phyloP scores from a whole-genome alignment of 1,140 invertebrate species.

The Tetramorium alpestre region DNA sequence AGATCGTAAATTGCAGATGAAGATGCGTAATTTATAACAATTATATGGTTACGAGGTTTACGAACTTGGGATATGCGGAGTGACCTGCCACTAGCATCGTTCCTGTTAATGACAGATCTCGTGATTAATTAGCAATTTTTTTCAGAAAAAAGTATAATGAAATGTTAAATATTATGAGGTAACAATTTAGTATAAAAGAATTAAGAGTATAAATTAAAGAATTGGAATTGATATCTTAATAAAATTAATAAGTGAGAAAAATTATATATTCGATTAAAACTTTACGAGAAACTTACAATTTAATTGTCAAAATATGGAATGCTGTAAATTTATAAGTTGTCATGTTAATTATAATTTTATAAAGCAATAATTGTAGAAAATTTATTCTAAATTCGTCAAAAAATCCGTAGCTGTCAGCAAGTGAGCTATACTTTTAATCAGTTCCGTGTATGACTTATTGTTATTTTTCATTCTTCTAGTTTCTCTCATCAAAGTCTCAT shows the following conservation, averaged over 20 bases:
- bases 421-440: background rate
- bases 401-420: background rate
- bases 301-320: background rate
- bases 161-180: background rate
- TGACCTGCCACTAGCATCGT: constrained; percentile 15
- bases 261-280: background rate
- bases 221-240: background rate
- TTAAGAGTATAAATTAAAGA: background rate
- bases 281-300: background rate
- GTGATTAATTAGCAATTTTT: background rate
- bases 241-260: background rate
- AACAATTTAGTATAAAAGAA: background rate
- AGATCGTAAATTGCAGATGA: constrained; percentile 51
- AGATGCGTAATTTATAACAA: constrained; percentile 52
- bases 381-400: background rate
- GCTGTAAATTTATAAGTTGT: background rate
- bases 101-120: background rate
- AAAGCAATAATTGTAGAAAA: background rate
- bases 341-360: background rate
- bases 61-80: background rate
- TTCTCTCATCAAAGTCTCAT: constrained; percentile 37
- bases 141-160: background rate
- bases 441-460: background rate
- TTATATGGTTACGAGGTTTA: background rate
- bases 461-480: constrained; percentile 29